These are phyloP conservation scores for Phymatocera aterrima DNA, from an alignment of 2,888 invertebrate species.

Conservation along the genomic window DNA sequence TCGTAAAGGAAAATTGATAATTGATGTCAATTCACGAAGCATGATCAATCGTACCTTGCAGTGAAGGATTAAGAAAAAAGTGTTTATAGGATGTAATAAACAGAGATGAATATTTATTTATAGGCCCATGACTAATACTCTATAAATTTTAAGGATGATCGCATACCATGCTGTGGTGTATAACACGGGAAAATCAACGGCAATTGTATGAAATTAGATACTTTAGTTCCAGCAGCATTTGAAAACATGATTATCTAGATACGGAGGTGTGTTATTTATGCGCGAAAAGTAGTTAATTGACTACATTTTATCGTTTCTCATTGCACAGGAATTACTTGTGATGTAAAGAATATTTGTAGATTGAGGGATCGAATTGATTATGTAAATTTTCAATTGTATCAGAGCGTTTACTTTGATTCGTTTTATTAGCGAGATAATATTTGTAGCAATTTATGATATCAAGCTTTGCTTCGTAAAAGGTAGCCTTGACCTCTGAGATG, in stretches of 20 bases:
- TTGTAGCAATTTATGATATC: not conserved
- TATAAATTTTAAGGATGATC: conserved; percentile 16
- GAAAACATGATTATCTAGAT: not conserved
- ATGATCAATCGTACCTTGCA: not conserved
- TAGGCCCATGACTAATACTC: conserved; percentile 23
- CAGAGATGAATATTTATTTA: conserved; percentile 6
- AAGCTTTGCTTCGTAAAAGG: not conserved
- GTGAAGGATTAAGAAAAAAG: not conserved
- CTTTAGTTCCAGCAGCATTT: not conserved
- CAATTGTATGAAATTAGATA: conserved; percentile 12
- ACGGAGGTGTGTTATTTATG: not conserved
- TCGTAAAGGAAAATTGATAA: not conserved
- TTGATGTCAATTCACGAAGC: not conserved
- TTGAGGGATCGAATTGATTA: not conserved
- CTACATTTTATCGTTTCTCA: not conserved
- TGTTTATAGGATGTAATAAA: conserved; percentile 6
- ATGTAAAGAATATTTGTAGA: not conserved
- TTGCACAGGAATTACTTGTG: not conserved
- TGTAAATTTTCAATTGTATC: not conserved
- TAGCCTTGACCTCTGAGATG: conserved; percentile 20
- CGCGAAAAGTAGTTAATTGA: not conserved
- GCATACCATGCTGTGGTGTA: not conserved
- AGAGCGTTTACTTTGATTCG: not conserved
- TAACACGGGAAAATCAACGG: conserved; percentile 13
- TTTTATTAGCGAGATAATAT: not conserved